Evolutionary conservation across 2,113 vertebrate genomes (phyloP).

Genomic region (Ancistrus triradiatus): DNA sequence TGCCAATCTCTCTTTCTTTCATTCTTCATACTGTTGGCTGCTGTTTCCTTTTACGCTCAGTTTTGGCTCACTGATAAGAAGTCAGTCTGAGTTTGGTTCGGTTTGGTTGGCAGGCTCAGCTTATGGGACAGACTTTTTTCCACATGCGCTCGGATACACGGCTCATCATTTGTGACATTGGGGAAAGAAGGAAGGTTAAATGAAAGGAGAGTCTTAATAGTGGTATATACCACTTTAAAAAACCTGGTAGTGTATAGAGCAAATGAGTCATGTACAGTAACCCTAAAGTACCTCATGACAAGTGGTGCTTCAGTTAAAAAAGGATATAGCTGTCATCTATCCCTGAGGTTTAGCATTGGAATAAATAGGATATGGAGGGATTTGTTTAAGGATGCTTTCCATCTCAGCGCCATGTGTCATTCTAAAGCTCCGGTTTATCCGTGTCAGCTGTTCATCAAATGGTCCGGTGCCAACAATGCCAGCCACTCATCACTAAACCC

Average conservation of each 20-base stretch:
- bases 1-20: conserved; percentile 13
- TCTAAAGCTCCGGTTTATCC: conserved; percentile 36
- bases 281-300: not conserved
- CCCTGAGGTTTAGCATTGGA: conserved; percentile 12
- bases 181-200: not conserved
- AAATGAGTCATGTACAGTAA: not conserved
- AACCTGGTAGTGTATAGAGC: not conserved
- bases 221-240: not conserved
- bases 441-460: conserved; percentile 37
- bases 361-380: conserved; percentile 32
- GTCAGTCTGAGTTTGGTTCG: conserved; percentile 3
- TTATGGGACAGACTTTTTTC: conserved; percentile 1
- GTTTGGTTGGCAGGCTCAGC: not conserved
- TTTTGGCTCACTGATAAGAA: conserved; percentile 5
- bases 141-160: not conserved
- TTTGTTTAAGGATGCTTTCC: conserved; percentile 33
- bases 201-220: not conserved
- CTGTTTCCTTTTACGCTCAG: not conserved
- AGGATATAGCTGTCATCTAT: conserved; percentile 16
- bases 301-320: not conserved
- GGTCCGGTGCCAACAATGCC: not conserved
- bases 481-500: too few relatives aligned
- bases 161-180: not conserved
- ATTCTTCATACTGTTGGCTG: not conserved
- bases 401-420: conserved; percentile 33